These are phyloP conservation scores for Notechis scutatus DNA, from an alignment of 2,113 vertebrate species.

Conservation along the genomic window DNA sequence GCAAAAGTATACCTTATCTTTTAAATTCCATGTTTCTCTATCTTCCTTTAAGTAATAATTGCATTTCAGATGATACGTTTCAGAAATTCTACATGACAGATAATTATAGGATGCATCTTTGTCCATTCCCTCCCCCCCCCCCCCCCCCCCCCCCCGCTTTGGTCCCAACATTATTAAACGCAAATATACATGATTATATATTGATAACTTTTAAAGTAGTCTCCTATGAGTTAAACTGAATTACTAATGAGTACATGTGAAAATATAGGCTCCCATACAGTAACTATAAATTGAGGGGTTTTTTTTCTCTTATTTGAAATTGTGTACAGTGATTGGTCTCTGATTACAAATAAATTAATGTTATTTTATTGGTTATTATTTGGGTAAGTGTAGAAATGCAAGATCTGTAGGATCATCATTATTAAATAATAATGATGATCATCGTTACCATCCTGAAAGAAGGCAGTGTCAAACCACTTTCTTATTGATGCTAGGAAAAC, in stretches of 20 bases:
- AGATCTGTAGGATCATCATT: background rate
- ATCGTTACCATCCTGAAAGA: background rate
- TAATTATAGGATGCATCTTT: background rate
- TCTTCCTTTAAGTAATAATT: background rate
- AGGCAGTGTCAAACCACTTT: background rate
- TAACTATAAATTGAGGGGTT: background rate
- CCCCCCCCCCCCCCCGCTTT: background rate
- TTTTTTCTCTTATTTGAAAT: background rate
- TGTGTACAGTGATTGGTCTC: background rate
- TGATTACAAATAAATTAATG: background rate
- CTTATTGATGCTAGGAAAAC: background rate
- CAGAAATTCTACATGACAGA: background rate
- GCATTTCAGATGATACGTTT: background rate
- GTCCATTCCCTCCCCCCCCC: background rate
- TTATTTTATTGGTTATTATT: background rate
- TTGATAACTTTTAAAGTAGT: background rate
- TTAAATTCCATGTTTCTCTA: background rate
- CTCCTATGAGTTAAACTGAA: background rate
- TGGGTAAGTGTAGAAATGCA: background rate
- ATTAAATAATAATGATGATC: background rate
- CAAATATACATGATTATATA: background rate
- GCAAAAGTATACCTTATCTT: background rate
- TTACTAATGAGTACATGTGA: background rate
- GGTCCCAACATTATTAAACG: background rate
- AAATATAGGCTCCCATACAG: background rate